Base-by-base conservation (phyloP, 2,797 vertebrate genomes). In the Hyperoplus immaculatus region DNA sequence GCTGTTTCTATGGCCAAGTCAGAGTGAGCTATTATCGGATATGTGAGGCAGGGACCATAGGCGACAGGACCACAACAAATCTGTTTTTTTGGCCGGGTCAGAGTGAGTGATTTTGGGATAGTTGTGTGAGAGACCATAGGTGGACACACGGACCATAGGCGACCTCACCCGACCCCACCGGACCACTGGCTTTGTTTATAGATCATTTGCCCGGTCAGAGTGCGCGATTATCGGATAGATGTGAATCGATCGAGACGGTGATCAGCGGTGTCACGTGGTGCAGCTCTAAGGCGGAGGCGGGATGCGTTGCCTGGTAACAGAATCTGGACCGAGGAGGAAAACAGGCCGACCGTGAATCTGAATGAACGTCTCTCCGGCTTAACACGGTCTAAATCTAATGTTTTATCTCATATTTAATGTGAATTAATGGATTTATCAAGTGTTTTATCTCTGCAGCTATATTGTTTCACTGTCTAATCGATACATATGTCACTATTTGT, bases 241-340 rank as follows among this genome's bases (percentile, higher is more conserved):
- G 29, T 29, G 1, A 46, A 72, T 70, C n/a, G 57, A 82, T 70
- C 57, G 1, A 50, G 29, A 15, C 8, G 39, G 12, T n/a, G 60
- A 66, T 58, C 67, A 18, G 51, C 16, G 3, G 29, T 29, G 29
- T 29, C 29, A 29, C 29, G 29, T 29, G 29, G 54, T 11, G 54
- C 4, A 29, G 21, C 29, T 46, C 16, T 65, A 29, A 29, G 15
- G 72, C 59, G 77, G 85, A 77, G 63, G 69, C 64, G 13, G 61
- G 82, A 90, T 84, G 88, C 83, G 91, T 90, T 90, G 89, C 88
- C 86, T 86, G 83, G 89, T 81, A 85, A 91, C 90, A 57, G 80
- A 63, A 61, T 3, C 51, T 10, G 79, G 73, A 65, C 41, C 1
- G 79, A 69, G 57, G 79, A 77, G 71, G 79, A 78, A 66, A 78